Base-by-base conservation (phyloP, 2,888 invertebrate genomes). In the Argynnis bischoffii region DNA sequence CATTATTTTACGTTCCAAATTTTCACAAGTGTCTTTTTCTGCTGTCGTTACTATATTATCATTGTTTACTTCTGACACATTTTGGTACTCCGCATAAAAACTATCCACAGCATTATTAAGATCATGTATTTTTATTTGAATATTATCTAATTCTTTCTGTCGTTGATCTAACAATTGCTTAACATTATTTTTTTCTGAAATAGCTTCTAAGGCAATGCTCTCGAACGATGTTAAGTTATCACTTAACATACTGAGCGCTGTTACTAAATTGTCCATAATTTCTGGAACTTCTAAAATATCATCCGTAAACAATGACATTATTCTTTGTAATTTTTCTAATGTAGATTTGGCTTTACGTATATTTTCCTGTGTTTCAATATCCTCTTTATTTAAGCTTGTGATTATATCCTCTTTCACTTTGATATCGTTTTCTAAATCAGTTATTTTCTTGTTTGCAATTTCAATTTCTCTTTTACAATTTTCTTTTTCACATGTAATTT, bases 151-250 rank as follows among this genome's bases (percentile, higher is more conserved):
- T 61, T 70, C 69, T 51, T 50, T 64, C 69, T 71, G 68, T 54
- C 54, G 60, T 56, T 75, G 56, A 63, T 71, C 64, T 31, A 69
- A 66, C 63, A 72, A 63, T 65, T 41, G 26, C 46, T 26, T 57
- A 48, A 72, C 11, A n/a, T 65, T 54, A 21, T 81, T 75, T 74
- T 81, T 86, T 75, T 85, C 75, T 55, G 74, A 69, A 2, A 84
- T 61, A 47, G 80, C 72, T 63, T 78, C 74, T 50, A 61, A 72
- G 5, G 81, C 77, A 60, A 78, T 75, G 15, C 55, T 69, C 73
- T 87, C 82, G 72, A 89, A 78, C n/a, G 55, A 68, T 70, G 73
- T 74, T 54, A 89, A 75, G 56, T 75, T 80, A 48, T 78, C 76
- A 72, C 75, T 75, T 57, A 89, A 70, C 6, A 71, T 67, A 18